These are phyloP conservation scores for Sinelater perroti DNA, from an alignment of 2,888 invertebrate genomes.

Conservation along the genomic window DNA sequence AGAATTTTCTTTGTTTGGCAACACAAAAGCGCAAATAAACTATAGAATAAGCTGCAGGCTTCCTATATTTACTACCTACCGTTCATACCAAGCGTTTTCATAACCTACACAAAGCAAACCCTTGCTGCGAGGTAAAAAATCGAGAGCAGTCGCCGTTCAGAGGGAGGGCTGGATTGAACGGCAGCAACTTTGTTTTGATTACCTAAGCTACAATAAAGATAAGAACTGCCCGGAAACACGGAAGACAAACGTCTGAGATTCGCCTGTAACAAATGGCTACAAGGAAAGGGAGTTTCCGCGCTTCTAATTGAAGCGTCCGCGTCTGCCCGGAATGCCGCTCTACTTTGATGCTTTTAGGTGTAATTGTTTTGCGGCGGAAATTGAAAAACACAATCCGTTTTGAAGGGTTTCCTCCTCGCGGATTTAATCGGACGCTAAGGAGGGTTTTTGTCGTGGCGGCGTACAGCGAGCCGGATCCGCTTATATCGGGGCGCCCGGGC, in stretches of 20 bases:
- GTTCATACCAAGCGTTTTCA: too few relatives aligned
- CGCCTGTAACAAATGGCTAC: conserved; percentile 40
- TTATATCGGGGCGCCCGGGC: background rate
- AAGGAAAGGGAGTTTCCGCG: conserved; percentile 41
- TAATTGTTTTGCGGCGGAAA: conserved; percentile 26
- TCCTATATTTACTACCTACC: too few relatives aligned
- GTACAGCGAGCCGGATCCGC: background rate
- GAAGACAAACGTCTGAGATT: conserved; percentile 23
- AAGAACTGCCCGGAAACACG: background rate
- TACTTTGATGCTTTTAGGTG: conserved; percentile 23
- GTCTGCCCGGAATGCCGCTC: conserved; percentile 29
- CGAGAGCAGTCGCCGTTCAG: too few relatives aligned
- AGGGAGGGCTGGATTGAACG: too few relatives aligned
- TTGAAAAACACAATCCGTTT: conserved; percentile 1
- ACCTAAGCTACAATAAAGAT: background rate
- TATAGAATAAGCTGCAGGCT: too few relatives aligned
- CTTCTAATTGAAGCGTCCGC: conserved; percentile 38
- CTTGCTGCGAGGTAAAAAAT: too few relatives aligned
- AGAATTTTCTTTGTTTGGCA: too few relatives aligned
- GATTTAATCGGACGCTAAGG: background rate
- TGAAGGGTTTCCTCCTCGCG: background rate
- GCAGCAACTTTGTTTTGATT: background rate
- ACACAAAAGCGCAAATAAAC: too few relatives aligned
- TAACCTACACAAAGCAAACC: too few relatives aligned
- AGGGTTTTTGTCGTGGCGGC: background rate